Base-by-base conservation (phyloP, 2,113 vertebrate species). In the Hippocampus mohnikei region DNA sequence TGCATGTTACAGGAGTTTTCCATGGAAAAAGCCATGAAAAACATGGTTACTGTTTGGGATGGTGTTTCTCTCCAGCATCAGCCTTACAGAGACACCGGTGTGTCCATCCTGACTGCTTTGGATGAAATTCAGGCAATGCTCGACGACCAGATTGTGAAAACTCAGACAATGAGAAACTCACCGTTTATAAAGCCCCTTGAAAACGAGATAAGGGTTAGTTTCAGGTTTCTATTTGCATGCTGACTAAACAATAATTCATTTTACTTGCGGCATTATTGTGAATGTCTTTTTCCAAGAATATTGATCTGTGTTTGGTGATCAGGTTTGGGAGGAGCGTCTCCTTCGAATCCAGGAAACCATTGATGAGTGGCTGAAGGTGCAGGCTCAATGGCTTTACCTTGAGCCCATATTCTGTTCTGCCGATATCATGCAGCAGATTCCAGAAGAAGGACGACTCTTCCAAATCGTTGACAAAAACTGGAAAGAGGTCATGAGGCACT, bases 391-490 rank as follows among this genome's bases (percentile, higher is more conserved):
- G 96, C 93, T 98, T 5, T 98, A 98, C 79, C 88, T 98, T 74
- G 95, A 98, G 79, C 95, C 96, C 70, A 95, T 98, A 68, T 99
- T 99, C 84, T 95, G 93, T 70, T 99, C 97, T 37, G 94, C 96
- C 76, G 96, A 99, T 81, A 98, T 98, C 72, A 95, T 97, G 96
- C 95, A 97, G 77, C 96, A 99, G 86, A 97, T 98, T 94, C 96
- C 95, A 15, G 94, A 96, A 81, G 97, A 98, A 75, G 95, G 96
- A 0, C 90, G 76, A n/a, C 93, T 95, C 21, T 99, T 98, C 84
- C 93, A 94, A 74, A 93, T 85, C 13, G 96, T 98, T 41, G 94
- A 96, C 87, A 94, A 91, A 85, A 80, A 92, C 68, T 99, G 95
- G 95, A 96, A 69, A 82, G 95, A 96, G 2, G 90, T 98, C 72